Base-by-base conservation (phyloP, 1,140 invertebrate species). In the Ceratosolen fusciceps region DNA sequence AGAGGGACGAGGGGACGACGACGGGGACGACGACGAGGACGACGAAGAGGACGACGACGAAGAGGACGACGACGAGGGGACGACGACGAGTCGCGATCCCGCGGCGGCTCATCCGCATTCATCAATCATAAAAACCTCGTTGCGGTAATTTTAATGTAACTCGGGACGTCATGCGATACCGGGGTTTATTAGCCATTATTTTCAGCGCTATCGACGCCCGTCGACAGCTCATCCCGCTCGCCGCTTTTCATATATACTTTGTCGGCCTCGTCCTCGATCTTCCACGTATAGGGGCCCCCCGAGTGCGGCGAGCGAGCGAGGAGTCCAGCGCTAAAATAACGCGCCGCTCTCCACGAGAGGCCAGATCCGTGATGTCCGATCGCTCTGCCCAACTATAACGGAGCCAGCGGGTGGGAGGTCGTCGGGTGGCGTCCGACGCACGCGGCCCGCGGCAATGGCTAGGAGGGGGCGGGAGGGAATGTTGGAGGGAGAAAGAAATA, bases 171-270 rank as follows among this genome's bases (percentile, higher is more conserved):
- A 80, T 80, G 74, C 79, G 79, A 80, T 76, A 76, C 52, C 68
- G 52, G 74, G 79, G 65, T 80, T 80, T 80, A 80, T 80, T 80
- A 80, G 79, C 79, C 79, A 80, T 80, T 80, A 80, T 80, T 80
- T 80, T 80, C 67, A 26, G 74, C 74, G 47, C 79, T 80, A 80
- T 80, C 79, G 79, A 80, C 72, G 72, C 79, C 72, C 73, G 79
- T 80, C 79, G 79, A 80, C 79, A 80, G 79, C 79, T 80, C 67
- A 77, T 76, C 67, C 68, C 39, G 56, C 21, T 58, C 54, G 31
- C 65, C 52, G 52, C 71, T 74, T 74, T 74, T 68, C 73, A 71
- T 71, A 52, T 58, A 62, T 39, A 80, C 79, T 80, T 76, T 77
- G 74, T 80, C 79, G 79, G 79, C 74, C 79, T 76, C 74, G 79